phyloP scores from a whole-genome alignment of 2,888 invertebrate species.

The Ophonus ardosiacus region DNA sequence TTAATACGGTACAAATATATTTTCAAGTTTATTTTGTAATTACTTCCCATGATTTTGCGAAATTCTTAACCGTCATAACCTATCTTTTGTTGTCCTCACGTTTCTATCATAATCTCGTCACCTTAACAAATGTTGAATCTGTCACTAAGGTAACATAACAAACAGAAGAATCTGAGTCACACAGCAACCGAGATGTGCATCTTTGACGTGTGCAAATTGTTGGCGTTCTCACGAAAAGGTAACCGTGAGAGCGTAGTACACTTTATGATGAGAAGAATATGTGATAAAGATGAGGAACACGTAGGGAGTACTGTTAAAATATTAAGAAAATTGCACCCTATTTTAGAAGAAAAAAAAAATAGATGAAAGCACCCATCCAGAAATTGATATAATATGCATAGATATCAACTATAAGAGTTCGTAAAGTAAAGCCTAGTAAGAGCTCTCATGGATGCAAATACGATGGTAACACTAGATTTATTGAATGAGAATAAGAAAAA shows the following conservation, averaged over 20 bases:
- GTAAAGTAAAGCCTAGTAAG: too few species aligned
- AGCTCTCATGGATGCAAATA: too few species aligned
- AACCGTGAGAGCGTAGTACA: not conserved
- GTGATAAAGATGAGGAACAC: not conserved
- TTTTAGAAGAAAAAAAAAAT: not conserved
- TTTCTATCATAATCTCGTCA: not conserved
- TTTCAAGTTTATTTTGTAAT: not conserved
- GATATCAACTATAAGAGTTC: too few species aligned
- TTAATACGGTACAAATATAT: not conserved
- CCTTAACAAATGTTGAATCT: not conserved
- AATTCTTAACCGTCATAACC: not conserved
- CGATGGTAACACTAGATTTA: too few species aligned
- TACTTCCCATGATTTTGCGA: not conserved
- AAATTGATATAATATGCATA: too few species aligned
- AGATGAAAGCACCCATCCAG: too few species aligned
- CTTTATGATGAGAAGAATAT: not conserved
- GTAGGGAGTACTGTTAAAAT: not conserved
- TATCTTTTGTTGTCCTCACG: not conserved
- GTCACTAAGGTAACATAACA: not conserved
- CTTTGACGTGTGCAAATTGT: not conserved
- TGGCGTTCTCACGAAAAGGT: not conserved
- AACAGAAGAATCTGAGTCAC: not conserved
- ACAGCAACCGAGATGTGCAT: not conserved
- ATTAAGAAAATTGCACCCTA: not conserved
- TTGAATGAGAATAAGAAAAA: too few species aligned